Percentiles rank a stretch among this genome's conserved stretches.
Evolutionary conservation across 2,888 invertebrate genomes (phyloP).

Genomic region (Calliscelio sp.): DNA sequence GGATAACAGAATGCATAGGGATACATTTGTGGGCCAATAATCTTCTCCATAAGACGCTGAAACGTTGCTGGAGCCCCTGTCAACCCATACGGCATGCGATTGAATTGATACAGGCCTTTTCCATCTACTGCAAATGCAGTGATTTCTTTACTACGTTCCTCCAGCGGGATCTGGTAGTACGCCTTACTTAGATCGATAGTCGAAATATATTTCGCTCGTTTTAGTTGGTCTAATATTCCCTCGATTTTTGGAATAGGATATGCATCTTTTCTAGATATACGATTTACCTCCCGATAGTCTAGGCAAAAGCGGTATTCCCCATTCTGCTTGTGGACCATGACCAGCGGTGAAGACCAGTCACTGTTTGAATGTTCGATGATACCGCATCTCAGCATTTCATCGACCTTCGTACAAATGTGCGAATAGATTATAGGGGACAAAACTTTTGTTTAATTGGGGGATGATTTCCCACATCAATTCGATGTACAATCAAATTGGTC

Average conservation of each 20-base stretch:
- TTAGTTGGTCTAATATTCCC: constrained; percentile 48
- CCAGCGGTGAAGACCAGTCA: no score
- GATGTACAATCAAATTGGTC: not conserved
- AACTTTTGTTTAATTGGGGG: constrained; percentile 8
- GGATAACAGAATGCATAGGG: constrained; percentile 41
- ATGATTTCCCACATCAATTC: not conserved
- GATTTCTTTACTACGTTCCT: constrained; percentile 48
- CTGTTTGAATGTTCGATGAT: constrained; percentile 42
- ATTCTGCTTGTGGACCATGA: constrained; percentile 31
- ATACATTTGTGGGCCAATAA: constrained; percentile 17
- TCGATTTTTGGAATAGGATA: no score
- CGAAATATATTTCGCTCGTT: constrained; percentile 64
- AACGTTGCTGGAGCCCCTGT: constrained; percentile 67
- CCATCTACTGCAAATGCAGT: no score
- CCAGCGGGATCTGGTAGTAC: constrained; percentile 70
- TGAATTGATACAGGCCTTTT: constrained; percentile 66
- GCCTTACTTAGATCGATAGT: constrained; percentile 72
- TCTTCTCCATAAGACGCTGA: constrained; percentile 52
- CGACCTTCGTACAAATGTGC: not conserved
- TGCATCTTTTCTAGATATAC: no score
- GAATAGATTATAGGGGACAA: not conserved
- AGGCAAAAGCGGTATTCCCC: constrained; percentile 57
- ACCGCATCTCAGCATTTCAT: not conserved
- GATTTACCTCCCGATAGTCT: no score
- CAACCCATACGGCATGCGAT: constrained; percentile 69